Evolutionary conservation across 2,113 vertebrate species (phyloP), one percentile per base, ranked within the genome.

Genomic region (Lepisosteus osseus): DNA sequence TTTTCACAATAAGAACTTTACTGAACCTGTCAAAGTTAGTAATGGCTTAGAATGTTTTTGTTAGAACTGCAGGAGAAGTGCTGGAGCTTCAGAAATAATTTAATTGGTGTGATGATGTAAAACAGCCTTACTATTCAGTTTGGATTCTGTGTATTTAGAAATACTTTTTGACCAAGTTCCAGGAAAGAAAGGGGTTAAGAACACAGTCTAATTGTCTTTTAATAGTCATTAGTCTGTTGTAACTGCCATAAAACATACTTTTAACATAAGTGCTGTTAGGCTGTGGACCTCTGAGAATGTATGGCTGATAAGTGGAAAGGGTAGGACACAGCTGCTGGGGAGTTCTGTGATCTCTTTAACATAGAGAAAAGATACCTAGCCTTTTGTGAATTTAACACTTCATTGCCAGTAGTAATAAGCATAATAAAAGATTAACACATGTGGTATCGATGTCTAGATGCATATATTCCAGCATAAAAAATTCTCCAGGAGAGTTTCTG

Each of bases 151-250:
- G 47, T 51, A 51, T 51, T 51, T 51, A 51, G 47, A 9, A 51
- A 29, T 73, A 86, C 74, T 81, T 82, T 76, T 17, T 59, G 82
- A 87, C 61, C 65, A 69, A 68, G 68, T 87, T 88, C 80, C 84
- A 89, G 86, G 87, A 90, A 88, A 80, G 47, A 54, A 43, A 73
- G 76, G 73, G 81, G 79, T 88, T 87, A 84, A 83, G 69, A 78
- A 86, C 79, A 85, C 86, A 70, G 75, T 84, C 79, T 74, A 45
- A 59, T 80, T 80, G 86, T 84, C 83, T 84, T 69, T 80, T 68
- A 87, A 81, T 82, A 78, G 71, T 84, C 81, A 80, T 86, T 85
- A 83, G 76, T 80, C 74, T 81, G 74, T 82, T 73, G 57, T 85
- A 82, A 82, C 83, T 61, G 74, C 82, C 86, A 84, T 85, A 81